Conservation (phyloP, 2,113 vertebrate genomes). For the Alethe castanea region DNA sequence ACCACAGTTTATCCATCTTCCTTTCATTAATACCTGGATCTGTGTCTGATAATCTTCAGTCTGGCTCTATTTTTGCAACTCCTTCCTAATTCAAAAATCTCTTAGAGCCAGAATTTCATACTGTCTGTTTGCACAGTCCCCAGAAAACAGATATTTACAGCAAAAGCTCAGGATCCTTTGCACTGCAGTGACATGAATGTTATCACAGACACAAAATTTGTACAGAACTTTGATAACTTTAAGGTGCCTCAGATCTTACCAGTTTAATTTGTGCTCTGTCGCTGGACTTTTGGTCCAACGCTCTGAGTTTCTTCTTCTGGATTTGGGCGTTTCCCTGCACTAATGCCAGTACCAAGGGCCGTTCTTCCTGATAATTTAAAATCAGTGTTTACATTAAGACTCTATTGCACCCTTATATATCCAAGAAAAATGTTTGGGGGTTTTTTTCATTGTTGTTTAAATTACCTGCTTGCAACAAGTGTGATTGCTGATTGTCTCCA, state of each 20-base stretch:
- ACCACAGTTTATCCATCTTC: neutral
- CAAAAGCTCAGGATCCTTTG: neutral
- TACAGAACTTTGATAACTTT: neutral
- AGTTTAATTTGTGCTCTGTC: slow-evolving; percentile 75
- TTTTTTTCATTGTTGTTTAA: neutral
- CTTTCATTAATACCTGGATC: neutral
- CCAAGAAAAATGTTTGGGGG: neutral
- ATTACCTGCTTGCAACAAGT: slow-evolving; percentile 77
- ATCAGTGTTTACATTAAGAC: slow-evolving; percentile 37
- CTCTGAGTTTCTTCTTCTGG: slow-evolving; percentile 77
- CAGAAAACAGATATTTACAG: neutral
- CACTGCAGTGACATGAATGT: neutral
- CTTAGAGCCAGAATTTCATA: neutral
- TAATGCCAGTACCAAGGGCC: slow-evolving; percentile 58
- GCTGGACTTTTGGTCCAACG: slow-evolving; percentile 77
- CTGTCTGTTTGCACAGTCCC: neutral
- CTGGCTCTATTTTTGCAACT: neutral
- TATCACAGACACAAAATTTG: neutral
- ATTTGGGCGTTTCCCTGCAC: slow-evolving; percentile 75
- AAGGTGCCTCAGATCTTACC: slow-evolving; percentile 60
- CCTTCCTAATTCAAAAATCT: neutral
- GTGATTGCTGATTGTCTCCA: slow-evolving; percentile 75
- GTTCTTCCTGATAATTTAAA: slow-evolving; percentile 72
- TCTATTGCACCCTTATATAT: neutral
- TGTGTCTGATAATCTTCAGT: neutral